Evolutionary conservation across 2,888 invertebrate species (phyloP).

Genomic region (Maniola hyperantus): DNA sequence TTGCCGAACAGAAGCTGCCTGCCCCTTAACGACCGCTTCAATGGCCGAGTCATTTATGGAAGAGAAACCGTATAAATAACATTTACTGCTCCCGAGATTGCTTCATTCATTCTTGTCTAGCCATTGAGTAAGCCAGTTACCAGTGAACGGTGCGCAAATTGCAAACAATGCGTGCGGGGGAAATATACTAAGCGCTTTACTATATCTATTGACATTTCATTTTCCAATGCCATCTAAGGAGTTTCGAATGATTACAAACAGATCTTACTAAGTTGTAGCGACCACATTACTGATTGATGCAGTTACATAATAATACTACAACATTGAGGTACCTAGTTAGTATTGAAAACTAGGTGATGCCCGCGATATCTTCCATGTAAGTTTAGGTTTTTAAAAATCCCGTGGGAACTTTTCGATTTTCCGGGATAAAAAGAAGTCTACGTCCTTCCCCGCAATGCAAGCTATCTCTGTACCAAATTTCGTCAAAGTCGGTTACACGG

Average conservation of each 20-base stretch:
- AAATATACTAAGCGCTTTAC: slow-evolving; percentile 56
- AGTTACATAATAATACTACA: background rate
- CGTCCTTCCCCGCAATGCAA: no score
- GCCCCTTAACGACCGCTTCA: slow-evolving; percentile 61
- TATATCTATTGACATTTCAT: slow-evolving; percentile 61
- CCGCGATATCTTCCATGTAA: no score
- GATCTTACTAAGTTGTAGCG: slow-evolving; percentile 3
- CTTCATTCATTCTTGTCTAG: slow-evolving; percentile 75
- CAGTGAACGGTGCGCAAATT: slow-evolving; percentile 57
- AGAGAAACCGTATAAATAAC: slow-evolving; percentile 70
- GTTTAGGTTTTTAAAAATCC: no score
- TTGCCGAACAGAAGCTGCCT: slow-evolving; percentile 76
- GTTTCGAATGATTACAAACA: slow-evolving; percentile 25
- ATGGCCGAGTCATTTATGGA: slow-evolving; percentile 67
- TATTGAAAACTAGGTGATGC: no score
- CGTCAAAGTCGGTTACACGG: no score
- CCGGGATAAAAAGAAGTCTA: no score
- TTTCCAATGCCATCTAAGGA: slow-evolving; percentile 51
- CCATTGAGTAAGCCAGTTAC: slow-evolving; percentile 66
- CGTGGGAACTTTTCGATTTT: no score
- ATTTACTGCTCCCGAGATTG: slow-evolving; percentile 68
- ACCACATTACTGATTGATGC: slow-evolving; percentile 7
- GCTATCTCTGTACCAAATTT: no score
- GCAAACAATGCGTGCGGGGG: slow-evolving; percentile 61
- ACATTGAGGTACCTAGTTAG: no score